Base-by-base conservation (phyloP, 2,797 vertebrate species). In the Galago senegalensis region DNA sequence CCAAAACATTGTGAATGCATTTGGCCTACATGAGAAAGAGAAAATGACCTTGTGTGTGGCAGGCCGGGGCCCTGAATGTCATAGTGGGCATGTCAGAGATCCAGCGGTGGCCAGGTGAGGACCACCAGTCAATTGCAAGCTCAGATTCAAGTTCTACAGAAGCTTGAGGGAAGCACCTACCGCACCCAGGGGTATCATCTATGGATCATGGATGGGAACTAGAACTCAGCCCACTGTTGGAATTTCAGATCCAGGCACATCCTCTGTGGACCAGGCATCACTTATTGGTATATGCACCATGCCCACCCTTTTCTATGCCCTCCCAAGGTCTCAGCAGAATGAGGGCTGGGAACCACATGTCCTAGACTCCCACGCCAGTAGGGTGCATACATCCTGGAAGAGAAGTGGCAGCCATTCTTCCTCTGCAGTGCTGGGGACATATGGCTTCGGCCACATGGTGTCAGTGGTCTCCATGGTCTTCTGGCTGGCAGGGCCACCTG, bases 1-100 rank as follows among this genome's bases (percentile, higher is more conserved):
- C 93, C 81, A 97, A 97, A 97, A 96, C 93, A 96, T 56, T 92
- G 85, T 80, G 85, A 97, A 94, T 94, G 79, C 67, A 87, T 94
- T 96, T 96, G 97, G 92, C 85, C 31, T 43, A 56, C 17, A 67
- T 86, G 56, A 40, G 70, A 86, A 80, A 96, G 96, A 31, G 85
- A 89, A 77, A 29, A 46, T 92, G 95, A 88, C 95, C 87, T 88
- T 25, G 4, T 85, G 49, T 58, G 81, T 82, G 84, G 46, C 76
- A 88, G 82, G 65, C 67, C n/a, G 11, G 16, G 73, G 34, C 94
- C 76, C 65, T 88, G 58, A 86, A n/a, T 34, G 20, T 69, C 69
- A 94, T 9, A 53, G 58, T 11, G 65, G 81, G 70, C 37, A 1
- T 40, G 53, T 73, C 56, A 89, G 76, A 95, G 34, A 70, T 76